Conservation (phyloP, 2,113 vertebrate species). For the Mormyrus iriodes region DNA sequence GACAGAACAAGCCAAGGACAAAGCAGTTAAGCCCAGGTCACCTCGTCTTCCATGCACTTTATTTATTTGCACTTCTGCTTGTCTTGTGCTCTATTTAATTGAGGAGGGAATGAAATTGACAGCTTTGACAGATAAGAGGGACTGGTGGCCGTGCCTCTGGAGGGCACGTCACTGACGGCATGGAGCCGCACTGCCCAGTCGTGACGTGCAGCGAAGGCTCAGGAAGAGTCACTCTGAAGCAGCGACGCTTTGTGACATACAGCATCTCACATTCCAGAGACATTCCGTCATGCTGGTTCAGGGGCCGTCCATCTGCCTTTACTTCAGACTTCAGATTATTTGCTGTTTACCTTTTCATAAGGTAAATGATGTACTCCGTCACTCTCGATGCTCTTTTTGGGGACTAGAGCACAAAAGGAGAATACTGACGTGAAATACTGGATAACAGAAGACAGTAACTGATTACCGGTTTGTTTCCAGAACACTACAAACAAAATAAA, state of each 20-base stretch:
- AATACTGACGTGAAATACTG: not conserved
- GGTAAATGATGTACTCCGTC: not conserved
- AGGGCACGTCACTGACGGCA: not conserved
- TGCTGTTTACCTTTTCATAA: not conserved
- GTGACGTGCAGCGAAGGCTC: not conserved
- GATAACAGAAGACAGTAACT: not conserved
- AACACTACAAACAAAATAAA: not conserved
- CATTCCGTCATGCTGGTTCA: not conserved
- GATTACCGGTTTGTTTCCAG: not conserved
- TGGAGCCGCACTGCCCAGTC: not conserved
- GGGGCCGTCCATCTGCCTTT: not conserved
- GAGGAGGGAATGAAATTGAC: constrained; percentile 29
- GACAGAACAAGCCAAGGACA: not conserved
- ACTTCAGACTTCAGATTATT: not conserved
- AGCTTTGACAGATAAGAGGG: constrained; percentile 31
- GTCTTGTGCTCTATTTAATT: not conserved
- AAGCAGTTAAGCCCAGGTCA: not conserved
- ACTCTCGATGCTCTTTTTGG: not conserved
- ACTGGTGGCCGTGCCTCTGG: constrained; percentile 19
- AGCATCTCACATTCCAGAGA: not conserved
- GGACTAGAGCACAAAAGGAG: not conserved
- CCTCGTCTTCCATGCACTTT: not conserved
- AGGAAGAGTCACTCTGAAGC: not conserved
- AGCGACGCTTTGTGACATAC: not conserved
- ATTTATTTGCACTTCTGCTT: not conserved